A percentile compares a stretch with the other conserved stretches of the same genome.
These are phyloP conservation scores for Propsilocerus akamusi DNA, from an alignment of 1,140 invertebrate genomes.

Conservation along the genomic window DNA sequence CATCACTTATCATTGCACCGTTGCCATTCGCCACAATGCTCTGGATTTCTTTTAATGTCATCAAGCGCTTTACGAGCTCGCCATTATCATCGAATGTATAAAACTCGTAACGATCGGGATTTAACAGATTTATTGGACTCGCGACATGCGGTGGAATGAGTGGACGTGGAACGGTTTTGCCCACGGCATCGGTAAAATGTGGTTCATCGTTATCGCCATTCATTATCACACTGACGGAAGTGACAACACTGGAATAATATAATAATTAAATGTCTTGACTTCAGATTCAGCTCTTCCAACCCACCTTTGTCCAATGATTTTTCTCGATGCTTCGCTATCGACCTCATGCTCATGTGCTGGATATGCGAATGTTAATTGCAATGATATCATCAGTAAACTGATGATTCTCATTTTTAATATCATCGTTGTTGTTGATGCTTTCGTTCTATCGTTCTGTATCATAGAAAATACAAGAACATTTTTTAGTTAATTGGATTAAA, in stretches of 20 bases:
- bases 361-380: slow-evolving; percentile 1
- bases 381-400: not conserved
- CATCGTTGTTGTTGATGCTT: too few species aligned
- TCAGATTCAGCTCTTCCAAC: not conserved
- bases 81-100: slow-evolving; percentile 67
- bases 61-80: slow-evolving; percentile 56
- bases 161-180: slow-evolving; percentile 35
- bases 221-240: slow-evolving; percentile 38
- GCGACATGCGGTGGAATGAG: slow-evolving; percentile 33
- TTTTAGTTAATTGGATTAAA: too few species aligned
- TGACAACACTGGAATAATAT: slow-evolving; percentile 29
- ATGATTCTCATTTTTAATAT: not conserved
- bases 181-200: slow-evolving; percentile 38
- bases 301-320: slow-evolving; percentile 17
- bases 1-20: slow-evolving; percentile 25
- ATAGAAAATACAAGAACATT: too few species aligned
- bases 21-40: slow-evolving; percentile 61
- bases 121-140: slow-evolving; percentile 53
- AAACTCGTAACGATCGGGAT: slow-evolving; percentile 65
- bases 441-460: too few species aligned
- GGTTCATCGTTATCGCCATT: slow-evolving; percentile 32
- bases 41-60: slow-evolving; percentile 67
- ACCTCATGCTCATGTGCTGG: slow-evolving; percentile 5
- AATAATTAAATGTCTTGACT: not conserved
- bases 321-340: slow-evolving; percentile 13